A percentile compares a stretch with the other conserved stretches of the same genome.
Evolutionary conservation across 2,888 invertebrate species (phyloP).

Genomic region (Thysanoteuthis rhombus): DNA sequence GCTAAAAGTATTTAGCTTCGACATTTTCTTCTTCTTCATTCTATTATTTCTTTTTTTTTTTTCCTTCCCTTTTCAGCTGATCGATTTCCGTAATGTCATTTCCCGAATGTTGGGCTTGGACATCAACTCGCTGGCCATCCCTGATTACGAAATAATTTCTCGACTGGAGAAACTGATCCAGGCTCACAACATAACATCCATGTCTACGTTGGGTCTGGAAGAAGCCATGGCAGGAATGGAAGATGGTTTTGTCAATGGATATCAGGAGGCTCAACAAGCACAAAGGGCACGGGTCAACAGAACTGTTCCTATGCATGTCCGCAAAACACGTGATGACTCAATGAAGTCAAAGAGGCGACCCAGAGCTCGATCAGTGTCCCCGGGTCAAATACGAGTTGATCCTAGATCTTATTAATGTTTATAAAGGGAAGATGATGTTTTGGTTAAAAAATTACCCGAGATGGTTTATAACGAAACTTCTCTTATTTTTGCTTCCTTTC

Average conservation of each 20-base stretch:
- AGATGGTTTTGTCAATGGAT: conserved; percentile 59
- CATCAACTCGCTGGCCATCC: conserved; percentile 66
- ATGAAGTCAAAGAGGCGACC: conserved; percentile 38
- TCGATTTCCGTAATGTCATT: conserved; percentile 67
- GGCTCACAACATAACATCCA: conserved; percentile 63
- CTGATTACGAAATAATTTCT: conserved; percentile 68
- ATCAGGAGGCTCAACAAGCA: conserved; percentile 44
- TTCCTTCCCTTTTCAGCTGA: conserved; percentile 54
- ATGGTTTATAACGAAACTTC: too few species aligned
- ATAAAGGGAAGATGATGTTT: background rate
- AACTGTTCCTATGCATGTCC: conserved; percentile 45
- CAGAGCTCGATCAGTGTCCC: conserved; percentile 60
- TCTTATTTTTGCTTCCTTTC: too few species aligned
- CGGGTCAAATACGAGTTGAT: conserved; percentile 49
- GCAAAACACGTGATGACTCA: conserved; percentile 44
- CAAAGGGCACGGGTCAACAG: conserved; percentile 40
- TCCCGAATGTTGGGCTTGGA: conserved; percentile 68
- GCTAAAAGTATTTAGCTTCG: background rate
- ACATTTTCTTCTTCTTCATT: background rate
- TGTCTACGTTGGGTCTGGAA: conserved; percentile 51
- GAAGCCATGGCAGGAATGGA: conserved; percentile 62
- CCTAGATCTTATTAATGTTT: conserved; percentile 56
- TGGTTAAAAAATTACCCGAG: too few species aligned
- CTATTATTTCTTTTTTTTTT: background rate
- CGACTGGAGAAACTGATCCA: conserved; percentile 67